Evolutionary conservation across 2,888 invertebrate genomes (phyloP), one percentile per base, ranked within the genome.

Genomic region (Drosophila bunnanda): DNA sequence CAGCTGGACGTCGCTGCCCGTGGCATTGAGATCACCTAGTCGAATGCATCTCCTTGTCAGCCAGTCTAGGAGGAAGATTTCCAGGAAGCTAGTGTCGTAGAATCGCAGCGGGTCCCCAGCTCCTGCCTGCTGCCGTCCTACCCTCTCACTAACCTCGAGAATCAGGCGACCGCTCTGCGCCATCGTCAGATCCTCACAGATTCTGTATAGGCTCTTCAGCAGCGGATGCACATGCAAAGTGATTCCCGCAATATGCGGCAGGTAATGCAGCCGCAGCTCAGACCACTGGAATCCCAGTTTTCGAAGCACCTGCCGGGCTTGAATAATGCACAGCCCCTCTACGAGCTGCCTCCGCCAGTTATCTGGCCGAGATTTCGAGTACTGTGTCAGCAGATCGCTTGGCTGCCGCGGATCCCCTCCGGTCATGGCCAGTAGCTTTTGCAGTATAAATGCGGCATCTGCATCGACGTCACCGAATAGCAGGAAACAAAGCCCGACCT

Each of bases 251-350:
- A 90, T 80, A n/a, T 92, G 89, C 2, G 93, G 93, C 28, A 93
- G 73, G 69, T 91, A 93, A 38, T 90, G 80, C 12, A 77, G 61
- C 2, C 82, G 78, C 39, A 93, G 48, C 13, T 91, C 90, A 13
- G 75, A 36, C 71, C 89, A 80, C 4, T 72, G 43, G 2, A 92
- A 88, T 25, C 93, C 93, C 10, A 94, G 64, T 66, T 92, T 92
- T 12, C 90, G 88, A 28, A 94, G 56, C 6, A 93, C 88, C 28
- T 76, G 77, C 0, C 90, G 88, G 1, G 91, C 91, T 54, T 82
- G 81, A 15, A 94, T 93, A 22, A 94, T 92, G 62, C 93, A 91
- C 22, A 94, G 76, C 0, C 93, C 93, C 90, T 94, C 94, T 0
- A 94, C 65, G 1, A 94, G 73, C 75, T 92, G 90, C 1, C 88